Evolutionary conservation across 1,140 invertebrate genomes (phyloP).

Genomic region (Drosophila orosa): DNA sequence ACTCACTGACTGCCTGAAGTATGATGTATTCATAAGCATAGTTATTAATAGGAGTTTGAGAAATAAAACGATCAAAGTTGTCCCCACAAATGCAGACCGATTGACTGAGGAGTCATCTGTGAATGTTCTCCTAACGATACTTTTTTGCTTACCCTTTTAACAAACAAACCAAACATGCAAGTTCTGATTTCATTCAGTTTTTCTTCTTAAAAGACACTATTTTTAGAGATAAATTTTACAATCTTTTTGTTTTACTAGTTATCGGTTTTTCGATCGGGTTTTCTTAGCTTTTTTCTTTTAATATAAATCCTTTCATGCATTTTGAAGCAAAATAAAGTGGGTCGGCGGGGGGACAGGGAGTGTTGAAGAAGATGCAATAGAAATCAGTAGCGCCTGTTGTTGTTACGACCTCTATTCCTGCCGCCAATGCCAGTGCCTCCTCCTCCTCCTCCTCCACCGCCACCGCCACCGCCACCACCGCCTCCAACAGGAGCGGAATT

Average conservation of each 20-base stretch:
- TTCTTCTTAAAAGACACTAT: background rate
- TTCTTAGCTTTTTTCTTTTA: slow-evolving; percentile 28
- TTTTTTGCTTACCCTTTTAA: background rate
- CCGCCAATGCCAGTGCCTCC: slow-evolving; percentile 42
- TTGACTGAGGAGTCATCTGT: background rate
- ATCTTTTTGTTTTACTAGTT: slow-evolving; percentile 4
- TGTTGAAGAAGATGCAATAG: slow-evolving; percentile 29
- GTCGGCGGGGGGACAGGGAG: slow-evolving; percentile 21
- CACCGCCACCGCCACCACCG: slow-evolving; percentile 16
- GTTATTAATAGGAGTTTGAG: slow-evolving; percentile 12
- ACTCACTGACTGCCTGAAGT: slow-evolving; percentile 52
- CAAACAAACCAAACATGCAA: background rate
- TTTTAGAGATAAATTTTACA: slow-evolving; percentile 1
- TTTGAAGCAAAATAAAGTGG: slow-evolving; percentile 20
- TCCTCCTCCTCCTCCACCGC: slow-evolving; percentile 20
- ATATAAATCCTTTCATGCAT: slow-evolving; percentile 43
- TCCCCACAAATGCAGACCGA: background rate
- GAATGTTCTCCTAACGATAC: background rate
- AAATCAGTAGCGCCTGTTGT: slow-evolving; percentile 70
- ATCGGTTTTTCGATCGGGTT: slow-evolving; percentile 21
- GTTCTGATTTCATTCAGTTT: background rate
- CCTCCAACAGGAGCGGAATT: slow-evolving; percentile 26
- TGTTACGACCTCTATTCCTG: slow-evolving; percentile 69
- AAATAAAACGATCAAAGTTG: slow-evolving; percentile 37
- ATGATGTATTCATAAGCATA: slow-evolving; percentile 22